Percentiles rank a stretch among this genome's conserved stretches.
These are phyloP conservation scores for Parelbella ahira DNA, from an alignment of 2,888 invertebrate genomes.

Conservation along the genomic window DNA sequence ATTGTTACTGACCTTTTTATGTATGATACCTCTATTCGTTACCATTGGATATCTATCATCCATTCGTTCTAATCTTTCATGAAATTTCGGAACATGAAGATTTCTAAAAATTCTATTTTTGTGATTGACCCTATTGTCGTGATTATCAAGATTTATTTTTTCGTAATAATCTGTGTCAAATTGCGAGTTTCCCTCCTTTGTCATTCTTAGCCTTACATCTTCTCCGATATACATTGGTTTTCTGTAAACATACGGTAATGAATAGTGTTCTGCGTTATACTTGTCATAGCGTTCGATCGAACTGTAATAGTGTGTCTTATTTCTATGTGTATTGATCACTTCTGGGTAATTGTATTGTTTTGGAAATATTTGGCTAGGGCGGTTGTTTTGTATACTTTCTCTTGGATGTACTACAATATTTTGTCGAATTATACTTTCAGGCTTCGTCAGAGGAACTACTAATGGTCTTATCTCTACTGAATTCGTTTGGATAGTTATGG, in stretches of 20 bases:
- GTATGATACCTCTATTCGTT: background rate
- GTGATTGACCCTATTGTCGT: constrained; percentile 24
- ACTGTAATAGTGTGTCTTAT: no score
- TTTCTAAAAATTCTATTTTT: background rate
- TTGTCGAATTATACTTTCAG: constrained; percentile 45
- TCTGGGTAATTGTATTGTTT: background rate
- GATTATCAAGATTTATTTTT: constrained; percentile 23
- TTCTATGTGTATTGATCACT: no score
- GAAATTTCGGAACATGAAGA: constrained; percentile 46
- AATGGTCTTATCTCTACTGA: constrained; percentile 55
- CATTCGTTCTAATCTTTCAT: constrained; percentile 50
- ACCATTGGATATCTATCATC: background rate
- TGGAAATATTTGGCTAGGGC: background rate
- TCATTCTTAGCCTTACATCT: constrained; percentile 25
- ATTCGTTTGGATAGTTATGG: constrained; percentile 62
- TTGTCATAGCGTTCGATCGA: no score
- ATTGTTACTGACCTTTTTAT: background rate
- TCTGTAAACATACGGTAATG: background rate
- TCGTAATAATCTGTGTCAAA: constrained; percentile 28
- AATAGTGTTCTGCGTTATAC: no score
- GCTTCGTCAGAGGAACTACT: constrained; percentile 46
- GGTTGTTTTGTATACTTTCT: background rate
- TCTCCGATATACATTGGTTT: constrained; percentile 17
- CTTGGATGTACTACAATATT: constrained; percentile 52
- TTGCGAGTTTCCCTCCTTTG: constrained; percentile 22